phyloP scores from a whole-genome alignment of 2,797 vertebrate genomes.

The Tenualosa ilisha region DNA sequence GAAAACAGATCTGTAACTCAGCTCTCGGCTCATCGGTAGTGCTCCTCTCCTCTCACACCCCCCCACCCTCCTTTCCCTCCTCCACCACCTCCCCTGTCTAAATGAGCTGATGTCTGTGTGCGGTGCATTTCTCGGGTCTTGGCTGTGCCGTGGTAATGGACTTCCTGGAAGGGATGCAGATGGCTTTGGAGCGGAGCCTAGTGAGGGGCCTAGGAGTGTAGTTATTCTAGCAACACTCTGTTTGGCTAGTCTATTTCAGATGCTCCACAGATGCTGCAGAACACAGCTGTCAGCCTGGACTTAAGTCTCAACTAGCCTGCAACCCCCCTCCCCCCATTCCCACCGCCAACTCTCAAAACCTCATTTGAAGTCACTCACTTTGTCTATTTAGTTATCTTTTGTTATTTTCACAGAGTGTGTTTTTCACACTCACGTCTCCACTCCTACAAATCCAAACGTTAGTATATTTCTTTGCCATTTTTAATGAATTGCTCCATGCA shows the following conservation, averaged over 20 bases:
- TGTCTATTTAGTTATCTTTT: too few relatives aligned
- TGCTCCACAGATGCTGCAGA: too few relatives aligned
- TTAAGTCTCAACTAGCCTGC: too few relatives aligned
- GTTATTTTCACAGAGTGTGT: too few relatives aligned
- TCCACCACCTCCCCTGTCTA: not conserved
- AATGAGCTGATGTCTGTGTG: not conserved
- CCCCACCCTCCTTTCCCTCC: not conserved
- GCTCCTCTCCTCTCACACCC: not conserved
- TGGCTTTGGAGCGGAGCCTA: not conserved
- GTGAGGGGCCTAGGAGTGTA: not conserved
- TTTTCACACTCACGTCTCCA: too few relatives aligned
- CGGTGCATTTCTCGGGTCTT: not conserved
- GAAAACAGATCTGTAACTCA: not conserved
- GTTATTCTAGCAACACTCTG: not conserved
- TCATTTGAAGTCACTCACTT: too few relatives aligned
- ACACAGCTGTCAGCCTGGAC: too few relatives aligned
- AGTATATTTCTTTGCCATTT: not conserved
- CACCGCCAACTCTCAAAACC: too few relatives aligned
- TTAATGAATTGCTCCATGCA: constrained; percentile 47
- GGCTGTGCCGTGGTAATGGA: not conserved
- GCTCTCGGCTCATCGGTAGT: too few relatives aligned
- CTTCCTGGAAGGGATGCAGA: not conserved
- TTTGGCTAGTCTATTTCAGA: not conserved
- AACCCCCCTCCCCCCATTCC: too few relatives aligned
- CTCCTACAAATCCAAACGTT: too few relatives aligned